A percentile compares a stretch with the other conserved stretches of the same genome.
Evolutionary conservation across 2,797 vertebrate species (phyloP).

Genomic region (Coregonus suidteri): DNA sequence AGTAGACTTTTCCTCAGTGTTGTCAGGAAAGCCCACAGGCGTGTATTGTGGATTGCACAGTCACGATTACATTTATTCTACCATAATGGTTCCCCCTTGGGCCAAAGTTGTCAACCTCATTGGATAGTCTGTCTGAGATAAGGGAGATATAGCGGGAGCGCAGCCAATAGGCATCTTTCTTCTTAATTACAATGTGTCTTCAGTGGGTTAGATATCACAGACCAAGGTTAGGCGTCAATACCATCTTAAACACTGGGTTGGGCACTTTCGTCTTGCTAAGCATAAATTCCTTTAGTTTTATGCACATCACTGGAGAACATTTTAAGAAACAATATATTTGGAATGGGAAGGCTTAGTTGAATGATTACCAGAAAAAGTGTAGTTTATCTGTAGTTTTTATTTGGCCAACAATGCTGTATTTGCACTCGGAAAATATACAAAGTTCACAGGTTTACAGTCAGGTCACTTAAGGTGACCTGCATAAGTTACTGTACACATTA

Average conservation of each 20-base stretch:
- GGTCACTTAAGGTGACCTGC: background rate
- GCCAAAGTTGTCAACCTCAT: conserved; percentile 2
- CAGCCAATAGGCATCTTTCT: background rate
- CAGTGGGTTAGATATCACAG: conserved; percentile 28
- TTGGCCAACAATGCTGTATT: background rate
- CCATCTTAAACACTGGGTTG: conserved; percentile 61
- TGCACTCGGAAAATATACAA: background rate
- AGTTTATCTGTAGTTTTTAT: conserved; percentile 7
- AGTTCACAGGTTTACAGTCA: too few species aligned
- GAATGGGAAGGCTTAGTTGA: conserved; percentile 16
- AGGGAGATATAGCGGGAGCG: conserved; percentile 29
- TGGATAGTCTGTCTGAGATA: conserved; percentile 6
- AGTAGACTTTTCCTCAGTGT: background rate
- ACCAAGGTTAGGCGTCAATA: conserved; percentile 37
- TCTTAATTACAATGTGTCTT: conserved; percentile 18
- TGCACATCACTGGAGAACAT: background rate
- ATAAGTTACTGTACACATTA: background rate
- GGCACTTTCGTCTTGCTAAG: conserved; percentile 34
- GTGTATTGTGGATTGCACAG: conserved; percentile 4
- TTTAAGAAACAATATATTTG: conserved; percentile 42
- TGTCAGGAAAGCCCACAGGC: background rate
- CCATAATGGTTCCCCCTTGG: conserved; percentile 15
- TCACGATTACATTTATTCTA: conserved; percentile 17
- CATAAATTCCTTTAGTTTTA: background rate
- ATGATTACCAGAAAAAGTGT: conserved; percentile 25